Percentiles rank a stretch among this genome's conserved stretches.
Conservation (phyloP, 2,888 invertebrate genomes). For the Eupithecia subfuscata region DNA sequence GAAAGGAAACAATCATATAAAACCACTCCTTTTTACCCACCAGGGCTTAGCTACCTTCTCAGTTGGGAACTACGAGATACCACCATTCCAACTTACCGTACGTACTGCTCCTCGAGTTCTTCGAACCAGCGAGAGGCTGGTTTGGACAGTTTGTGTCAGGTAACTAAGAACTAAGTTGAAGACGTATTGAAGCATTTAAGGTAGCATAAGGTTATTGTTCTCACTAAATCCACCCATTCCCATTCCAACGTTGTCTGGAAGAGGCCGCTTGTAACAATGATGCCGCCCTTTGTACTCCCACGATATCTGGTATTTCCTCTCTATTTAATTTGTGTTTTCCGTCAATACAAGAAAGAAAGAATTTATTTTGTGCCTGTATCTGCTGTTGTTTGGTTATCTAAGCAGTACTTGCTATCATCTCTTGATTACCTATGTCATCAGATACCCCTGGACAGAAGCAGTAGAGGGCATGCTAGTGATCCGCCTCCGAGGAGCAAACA, state of each 20-base stretch:
- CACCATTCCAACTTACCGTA: conserved; percentile 85
- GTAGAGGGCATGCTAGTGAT: conserved; percentile 80
- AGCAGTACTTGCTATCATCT: neutral
- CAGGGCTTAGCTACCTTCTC: conserved; percentile 74
- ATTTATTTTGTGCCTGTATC: too few species aligned
- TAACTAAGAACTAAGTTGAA: too few species aligned
- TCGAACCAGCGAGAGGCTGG: conserved; percentile 70
- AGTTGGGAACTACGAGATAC: conserved; percentile 84
- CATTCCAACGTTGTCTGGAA: too few species aligned
- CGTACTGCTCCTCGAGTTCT: conserved; percentile 71
- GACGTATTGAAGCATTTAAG: neutral
- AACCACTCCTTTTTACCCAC: neutral
- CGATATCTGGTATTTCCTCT: too few species aligned
- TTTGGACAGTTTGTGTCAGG: conserved; percentile 85
- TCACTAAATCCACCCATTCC: too few species aligned
- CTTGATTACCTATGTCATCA: conserved; percentile 35
- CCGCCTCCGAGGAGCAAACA: conserved; percentile 67
- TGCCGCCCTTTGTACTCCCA: too few species aligned
- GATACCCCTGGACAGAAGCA: conserved; percentile 79
- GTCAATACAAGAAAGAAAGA: too few species aligned
- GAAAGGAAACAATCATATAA: neutral
- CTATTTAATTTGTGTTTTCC: too few species aligned
- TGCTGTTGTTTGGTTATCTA: neutral
- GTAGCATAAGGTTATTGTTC: too few species aligned
- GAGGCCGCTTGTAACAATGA: too few species aligned